A percentile compares a stretch with the other conserved stretches of the same genome.
Conservation (phyloP, 1,140 invertebrate genomes). For the Drosophila ogumai region DNA sequence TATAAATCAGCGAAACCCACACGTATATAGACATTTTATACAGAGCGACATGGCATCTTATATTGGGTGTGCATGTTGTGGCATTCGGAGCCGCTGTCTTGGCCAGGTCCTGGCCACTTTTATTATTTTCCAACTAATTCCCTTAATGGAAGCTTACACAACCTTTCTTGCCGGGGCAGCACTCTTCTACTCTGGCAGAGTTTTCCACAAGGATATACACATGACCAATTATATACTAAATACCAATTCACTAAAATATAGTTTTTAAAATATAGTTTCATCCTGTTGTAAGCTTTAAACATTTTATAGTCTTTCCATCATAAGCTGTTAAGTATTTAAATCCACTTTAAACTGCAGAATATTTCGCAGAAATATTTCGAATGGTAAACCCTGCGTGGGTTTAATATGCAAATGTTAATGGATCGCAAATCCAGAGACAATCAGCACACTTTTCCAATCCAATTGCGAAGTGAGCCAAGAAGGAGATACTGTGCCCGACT, state of each 20-base stretch:
- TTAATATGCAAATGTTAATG: slow-evolving; percentile 43
- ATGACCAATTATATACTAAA: background rate
- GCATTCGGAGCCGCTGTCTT: slow-evolving; percentile 41
- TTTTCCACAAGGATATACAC: background rate
- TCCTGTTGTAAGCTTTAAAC: background rate
- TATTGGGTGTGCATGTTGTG: slow-evolving; percentile 49
- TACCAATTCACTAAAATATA: background rate
- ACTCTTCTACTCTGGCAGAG: background rate
- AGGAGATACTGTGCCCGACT: slow-evolving; percentile 14
- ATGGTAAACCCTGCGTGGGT: background rate
- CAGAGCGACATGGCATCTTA: slow-evolving; percentile 24
- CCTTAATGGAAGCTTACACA: slow-evolving; percentile 76
- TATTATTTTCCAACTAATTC: slow-evolving; percentile 75
- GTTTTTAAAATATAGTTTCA: background rate
- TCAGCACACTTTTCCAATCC: slow-evolving; percentile 15
- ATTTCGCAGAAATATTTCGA: slow-evolving; percentile 8
- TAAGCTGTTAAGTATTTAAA: slow-evolving; percentile 15
- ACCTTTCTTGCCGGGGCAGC: too few species aligned
- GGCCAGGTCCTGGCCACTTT: slow-evolving; percentile 26
- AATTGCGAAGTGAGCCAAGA: slow-evolving; percentile 13
- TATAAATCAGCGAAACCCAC: slow-evolving; percentile 73
- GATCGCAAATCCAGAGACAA: slow-evolving; percentile 37
- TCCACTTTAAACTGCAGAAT: slow-evolving; percentile 7
- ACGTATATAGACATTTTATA: slow-evolving; percentile 39
- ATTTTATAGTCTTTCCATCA: background rate